These are phyloP conservation scores for Xiphophorus birchmanni DNA, from an alignment of 2,797 vertebrate genomes.

Conservation along the genomic window DNA sequence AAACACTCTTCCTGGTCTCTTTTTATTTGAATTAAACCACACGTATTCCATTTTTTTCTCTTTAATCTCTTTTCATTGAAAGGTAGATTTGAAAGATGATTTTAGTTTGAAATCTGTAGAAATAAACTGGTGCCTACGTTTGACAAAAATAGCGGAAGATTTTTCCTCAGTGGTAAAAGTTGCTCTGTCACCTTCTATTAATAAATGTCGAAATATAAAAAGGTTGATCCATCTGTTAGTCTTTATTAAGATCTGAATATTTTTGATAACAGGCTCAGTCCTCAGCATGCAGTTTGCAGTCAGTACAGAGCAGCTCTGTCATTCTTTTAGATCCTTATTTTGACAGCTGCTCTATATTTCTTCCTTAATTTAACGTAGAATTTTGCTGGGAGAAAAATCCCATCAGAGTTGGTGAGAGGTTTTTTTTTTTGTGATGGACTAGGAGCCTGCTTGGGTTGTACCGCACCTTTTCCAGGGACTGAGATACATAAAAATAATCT, in stretches of 20 bases:
- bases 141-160: background rate
- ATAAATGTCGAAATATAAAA: too few relatives aligned
- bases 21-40: background rate
- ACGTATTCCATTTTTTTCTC: background rate
- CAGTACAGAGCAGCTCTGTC: background rate
- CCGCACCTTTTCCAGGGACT: background rate
- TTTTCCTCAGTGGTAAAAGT: background rate
- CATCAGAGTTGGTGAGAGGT: background rate
- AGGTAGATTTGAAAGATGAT: background rate
- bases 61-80: background rate
- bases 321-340: background rate
- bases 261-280: background rate
- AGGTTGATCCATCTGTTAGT: too few relatives aligned
- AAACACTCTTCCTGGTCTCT: conserved; percentile 45
- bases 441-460: background rate
- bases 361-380: background rate
- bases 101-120: background rate
- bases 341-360: background rate
- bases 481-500: background rate
- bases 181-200: background rate
- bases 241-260: background rate
- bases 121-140: background rate
- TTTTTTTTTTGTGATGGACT: background rate
- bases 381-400: background rate
- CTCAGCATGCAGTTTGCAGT: background rate